phyloP scores from a whole-genome alignment of 2,888 invertebrate species.

The Parelbella ahira region DNA sequence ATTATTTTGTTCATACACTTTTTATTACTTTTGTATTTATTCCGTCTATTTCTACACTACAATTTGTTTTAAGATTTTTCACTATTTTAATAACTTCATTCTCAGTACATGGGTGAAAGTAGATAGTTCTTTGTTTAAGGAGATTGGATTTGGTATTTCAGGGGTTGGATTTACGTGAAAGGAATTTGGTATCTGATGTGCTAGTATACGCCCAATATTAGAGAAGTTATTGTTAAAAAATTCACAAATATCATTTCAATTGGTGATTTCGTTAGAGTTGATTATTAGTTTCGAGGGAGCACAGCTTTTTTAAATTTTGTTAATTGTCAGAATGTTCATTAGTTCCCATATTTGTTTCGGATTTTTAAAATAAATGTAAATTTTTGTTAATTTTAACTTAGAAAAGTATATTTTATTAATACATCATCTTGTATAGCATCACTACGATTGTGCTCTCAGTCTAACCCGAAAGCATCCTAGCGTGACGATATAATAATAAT shows the following conservation, averaged over 20 bases:
- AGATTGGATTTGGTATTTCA: not conserved
- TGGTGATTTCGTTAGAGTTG: not conserved
- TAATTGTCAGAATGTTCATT: not conserved
- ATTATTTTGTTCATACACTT: slow-evolving; percentile 42
- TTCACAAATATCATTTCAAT: slow-evolving; percentile 4
- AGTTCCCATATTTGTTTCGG: slow-evolving; percentile 9
- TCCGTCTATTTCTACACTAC: slow-evolving; percentile 22
- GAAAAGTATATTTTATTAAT: too few relatives aligned
- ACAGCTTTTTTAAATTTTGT: slow-evolving; percentile 4
- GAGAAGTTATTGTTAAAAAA: slow-evolving; percentile 11
- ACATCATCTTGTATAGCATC: too few relatives aligned
- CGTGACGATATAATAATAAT: too few relatives aligned
- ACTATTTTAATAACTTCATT: slow-evolving; percentile 8
- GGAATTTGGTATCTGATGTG: slow-evolving; percentile 1
- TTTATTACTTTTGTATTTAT: slow-evolving; percentile 23
- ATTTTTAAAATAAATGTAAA: slow-evolving; percentile 6
- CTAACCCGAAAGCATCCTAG: too few relatives aligned
- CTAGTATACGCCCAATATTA: slow-evolving; percentile 1
- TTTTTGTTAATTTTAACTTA: too few relatives aligned
- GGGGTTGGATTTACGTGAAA: not conserved
- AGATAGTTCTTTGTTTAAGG: not conserved
- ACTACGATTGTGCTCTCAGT: too few relatives aligned
- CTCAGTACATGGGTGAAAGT: slow-evolving; percentile 1
- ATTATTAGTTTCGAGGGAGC: slow-evolving; percentile 8
- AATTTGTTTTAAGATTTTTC: slow-evolving; percentile 9